phyloP scores from a whole-genome alignment of 2,797 vertebrate species.

The Tauraco hartlaubi region DNA sequence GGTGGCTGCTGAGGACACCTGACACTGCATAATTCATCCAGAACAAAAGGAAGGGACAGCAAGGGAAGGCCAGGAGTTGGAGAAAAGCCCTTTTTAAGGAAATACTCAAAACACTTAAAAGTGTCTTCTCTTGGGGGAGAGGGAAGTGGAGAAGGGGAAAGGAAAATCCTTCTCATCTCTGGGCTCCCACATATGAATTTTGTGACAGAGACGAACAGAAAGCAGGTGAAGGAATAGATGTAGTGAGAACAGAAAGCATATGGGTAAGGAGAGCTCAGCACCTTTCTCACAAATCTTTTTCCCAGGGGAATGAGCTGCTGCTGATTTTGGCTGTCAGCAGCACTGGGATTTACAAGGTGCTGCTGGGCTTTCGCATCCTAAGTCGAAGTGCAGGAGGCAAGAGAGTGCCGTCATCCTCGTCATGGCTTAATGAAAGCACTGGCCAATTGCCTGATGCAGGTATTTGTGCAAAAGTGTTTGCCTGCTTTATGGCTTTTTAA shows the following conservation, averaged over 20 bases:
- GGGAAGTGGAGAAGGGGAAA: neutral
- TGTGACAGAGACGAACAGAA: conserved; percentile 36
- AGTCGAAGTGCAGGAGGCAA: neutral
- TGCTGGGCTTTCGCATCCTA: neutral
- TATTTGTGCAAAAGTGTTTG: neutral
- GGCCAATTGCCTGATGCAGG: neutral
- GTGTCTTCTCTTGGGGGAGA: conserved; percentile 13
- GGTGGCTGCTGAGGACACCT: neutral
- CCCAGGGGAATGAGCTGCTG: conserved; percentile 44
- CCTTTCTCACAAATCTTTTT: conserved; percentile 45
- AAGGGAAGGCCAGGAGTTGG: neutral
- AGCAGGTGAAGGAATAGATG: conserved; percentile 51
- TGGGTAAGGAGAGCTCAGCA: conserved; percentile 49
- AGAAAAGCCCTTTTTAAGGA: conserved; percentile 20
- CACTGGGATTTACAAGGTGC: conserved; percentile 49
- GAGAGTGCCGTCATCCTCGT: neutral
- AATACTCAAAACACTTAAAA: neutral
- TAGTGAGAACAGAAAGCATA: conserved; percentile 63
- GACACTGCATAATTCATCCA: neutral
- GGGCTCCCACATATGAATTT: neutral
- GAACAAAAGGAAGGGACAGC: neutral
- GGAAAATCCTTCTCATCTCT: conserved; percentile 29
- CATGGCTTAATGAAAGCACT: neutral
- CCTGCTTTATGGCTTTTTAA: neutral
- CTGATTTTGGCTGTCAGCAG: conserved; percentile 36